Base-by-base conservation (phyloP, 2,113 vertebrate species). In the Heterotilapia buettikoferi region DNA sequence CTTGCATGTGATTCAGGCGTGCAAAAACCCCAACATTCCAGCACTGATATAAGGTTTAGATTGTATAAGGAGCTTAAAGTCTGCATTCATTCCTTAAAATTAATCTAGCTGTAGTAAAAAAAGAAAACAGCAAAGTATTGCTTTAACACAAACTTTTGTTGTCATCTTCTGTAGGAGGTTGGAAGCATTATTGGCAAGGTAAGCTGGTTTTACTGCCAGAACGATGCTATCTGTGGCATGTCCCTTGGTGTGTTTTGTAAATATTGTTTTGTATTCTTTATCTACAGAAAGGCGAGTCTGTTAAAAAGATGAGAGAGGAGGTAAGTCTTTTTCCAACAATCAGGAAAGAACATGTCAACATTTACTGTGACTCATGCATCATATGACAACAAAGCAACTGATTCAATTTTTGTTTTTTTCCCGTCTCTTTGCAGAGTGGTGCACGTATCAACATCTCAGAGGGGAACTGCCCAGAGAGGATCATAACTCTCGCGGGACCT, bases 231-330 rank as follows among this genome's bases (percentile, higher is more conserved):
- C 52, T 84, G 3, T 21, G 47, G 24, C 21, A 19, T 84, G 12
- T 18, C 12, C 29, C 13, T 19, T 16, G 2, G 16, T 82, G 4
- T 63, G 12, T 85, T 80, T 86, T 84, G 53, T 89, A 91, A 93
- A 90, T 79, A 83, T 81, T 81, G 13, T 54, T 2, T 68, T 68
- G 0, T 50, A 66, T 36, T 29, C 19, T 5, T 66, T 54, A 43
- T 82, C 45, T 88, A 6, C 96, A 99, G 98, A 99, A 99, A 97
- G 98, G 98, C 91, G 98, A 99, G 90, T 99, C 98, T 0, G 98
- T 99, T 86, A 99, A 99, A 97, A 99, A 99, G 97, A 99, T 99
- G 98, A 98, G 98, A 19, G 98, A 99, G 93, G 98, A 99, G 97
- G 98, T 98, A 95, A 94, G 96, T 66, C 47, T 31, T 56, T 38